Percentiles rank a stretch among this genome's conserved stretches.
Conservation (phyloP, 2,113 vertebrate genomes). For the Balaeniceps rex region DNA sequence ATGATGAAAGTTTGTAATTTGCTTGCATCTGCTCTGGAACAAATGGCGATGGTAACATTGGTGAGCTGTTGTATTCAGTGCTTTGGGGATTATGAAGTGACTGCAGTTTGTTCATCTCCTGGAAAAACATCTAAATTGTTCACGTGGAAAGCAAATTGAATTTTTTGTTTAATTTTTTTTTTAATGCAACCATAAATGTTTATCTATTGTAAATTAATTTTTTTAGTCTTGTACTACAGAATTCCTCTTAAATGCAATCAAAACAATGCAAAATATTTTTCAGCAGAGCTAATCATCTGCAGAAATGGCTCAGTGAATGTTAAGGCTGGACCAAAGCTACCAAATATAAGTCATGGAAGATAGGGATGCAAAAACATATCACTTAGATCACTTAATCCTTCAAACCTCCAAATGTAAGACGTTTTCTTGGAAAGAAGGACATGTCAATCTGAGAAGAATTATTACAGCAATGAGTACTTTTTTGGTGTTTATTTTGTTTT, state of each 20-base stretch:
- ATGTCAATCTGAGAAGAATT: not conserved
- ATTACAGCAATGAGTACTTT: not conserved
- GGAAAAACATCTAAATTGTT: not conserved
- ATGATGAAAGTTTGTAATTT: not conserved
- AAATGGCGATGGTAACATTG: not conserved
- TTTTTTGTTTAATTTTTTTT: not conserved
- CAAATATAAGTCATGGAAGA: not conserved
- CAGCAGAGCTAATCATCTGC: not conserved
- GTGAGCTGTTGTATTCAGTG: not conserved
- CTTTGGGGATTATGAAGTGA: not conserved
- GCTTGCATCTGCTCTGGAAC: not conserved
- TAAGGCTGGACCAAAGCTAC: not conserved
- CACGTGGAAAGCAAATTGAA: not conserved
- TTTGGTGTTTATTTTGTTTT: not conserved
- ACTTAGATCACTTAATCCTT: not conserved
- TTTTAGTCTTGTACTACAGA: not conserved
- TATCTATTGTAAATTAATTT: not conserved
- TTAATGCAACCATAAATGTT: not conserved
- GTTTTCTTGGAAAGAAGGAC: not conserved
- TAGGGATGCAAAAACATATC: not conserved
- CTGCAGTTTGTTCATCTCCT: not conserved
- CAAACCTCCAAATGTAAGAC: not conserved
- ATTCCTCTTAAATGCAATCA: not conserved
- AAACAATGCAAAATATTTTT: not conserved
- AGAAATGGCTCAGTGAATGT: not conserved